These are phyloP conservation scores for Leucania comma DNA, from an alignment of 2,888 invertebrate species.

Conservation along the genomic window DNA sequence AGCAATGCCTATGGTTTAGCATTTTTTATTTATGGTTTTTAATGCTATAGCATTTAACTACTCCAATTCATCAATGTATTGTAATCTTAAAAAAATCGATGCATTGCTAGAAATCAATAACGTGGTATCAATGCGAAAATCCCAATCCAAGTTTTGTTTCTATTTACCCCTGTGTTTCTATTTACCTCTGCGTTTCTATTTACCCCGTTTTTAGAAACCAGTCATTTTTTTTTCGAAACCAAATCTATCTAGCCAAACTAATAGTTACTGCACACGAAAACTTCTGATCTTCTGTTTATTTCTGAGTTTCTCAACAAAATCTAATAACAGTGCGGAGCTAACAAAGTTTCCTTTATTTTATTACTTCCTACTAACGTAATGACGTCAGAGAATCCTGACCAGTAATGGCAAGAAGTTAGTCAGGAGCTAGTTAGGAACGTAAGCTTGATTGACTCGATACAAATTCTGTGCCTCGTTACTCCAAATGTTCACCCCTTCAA, in stretches of 20 bases:
- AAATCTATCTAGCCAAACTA: neutral
- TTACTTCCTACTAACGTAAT: constrained; percentile 2
- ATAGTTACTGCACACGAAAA: neutral
- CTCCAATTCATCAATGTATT: too few relatives aligned
- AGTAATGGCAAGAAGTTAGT: constrained; percentile 20
- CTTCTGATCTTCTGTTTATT: neutral
- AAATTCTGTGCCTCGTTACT: constrained; percentile 41
- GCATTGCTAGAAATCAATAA: too few relatives aligned
- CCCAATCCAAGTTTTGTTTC: too few relatives aligned
- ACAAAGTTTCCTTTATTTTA: constrained; percentile 29
- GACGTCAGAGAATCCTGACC: constrained; percentile 13
- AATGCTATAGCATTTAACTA: too few relatives aligned
- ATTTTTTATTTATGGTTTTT: too few relatives aligned
- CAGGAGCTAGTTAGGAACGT: constrained; percentile 28
- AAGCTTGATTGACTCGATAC: constrained; percentile 45
- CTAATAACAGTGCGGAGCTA: constrained; percentile 6
- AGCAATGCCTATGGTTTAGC: too few relatives aligned
- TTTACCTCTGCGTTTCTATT: too few relatives aligned
- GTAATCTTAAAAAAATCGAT: too few relatives aligned
- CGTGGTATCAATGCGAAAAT: too few relatives aligned
- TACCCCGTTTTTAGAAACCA: too few relatives aligned
- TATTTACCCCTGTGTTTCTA: too few relatives aligned
- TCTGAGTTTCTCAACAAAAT: constrained; percentile 26
- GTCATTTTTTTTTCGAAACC: neutral
- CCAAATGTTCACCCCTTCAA: constrained; percentile 26